Evolutionary conservation across 2,888 invertebrate species (phyloP), one percentile per base, ranked within the genome.

Genomic region (Phyllotreta striolata): DNA sequence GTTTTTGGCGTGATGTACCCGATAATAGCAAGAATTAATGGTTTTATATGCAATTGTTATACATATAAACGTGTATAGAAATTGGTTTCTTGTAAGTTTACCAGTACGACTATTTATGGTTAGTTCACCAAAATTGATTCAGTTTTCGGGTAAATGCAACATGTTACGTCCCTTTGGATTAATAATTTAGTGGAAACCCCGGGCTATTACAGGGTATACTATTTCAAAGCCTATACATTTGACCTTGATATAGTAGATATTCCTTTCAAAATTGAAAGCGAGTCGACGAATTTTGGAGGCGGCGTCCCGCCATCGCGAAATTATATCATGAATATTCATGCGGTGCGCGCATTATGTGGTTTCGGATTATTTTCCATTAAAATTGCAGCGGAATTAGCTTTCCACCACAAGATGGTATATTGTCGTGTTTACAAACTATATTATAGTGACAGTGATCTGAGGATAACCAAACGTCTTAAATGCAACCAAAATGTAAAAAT

Each of bases 251-350:
- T 24, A 24, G 24, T 24, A n/a, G n/a, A n/a, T n/a, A 47, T 47
- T 47, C 35, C 51, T 51, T 12, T 12, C 51, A 52, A 57, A 65
- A 70, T 61, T 65, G 64, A 40, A 46, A 40, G 34, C 46, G 67
- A 68, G 64, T 70, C 62, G 66, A 64, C 62, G 63, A 68, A 70
- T 68, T 68, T 67, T 40, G 55, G 67, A 37, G 51, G 37, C n/a
- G 7, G 6, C n/a, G 7, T 6, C 60, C 62, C 64, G 62, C 63
- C 62, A 61, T 55, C 49, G 54, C 66, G 49, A 55, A 63, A 64
- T 63, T 44, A 58, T 63, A 61, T 67, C 58, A 71, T 71, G 71
- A 70, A 71, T 71, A 71, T 71, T 71, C 71, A 71, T 63, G 51
- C 38, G 38, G 60, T 52, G 41, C 66, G 68, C 69, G 67, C 64